Evolutionary conservation across 1,140 invertebrate genomes (phyloP).

Genomic region (Ganaspis sp.): DNA sequence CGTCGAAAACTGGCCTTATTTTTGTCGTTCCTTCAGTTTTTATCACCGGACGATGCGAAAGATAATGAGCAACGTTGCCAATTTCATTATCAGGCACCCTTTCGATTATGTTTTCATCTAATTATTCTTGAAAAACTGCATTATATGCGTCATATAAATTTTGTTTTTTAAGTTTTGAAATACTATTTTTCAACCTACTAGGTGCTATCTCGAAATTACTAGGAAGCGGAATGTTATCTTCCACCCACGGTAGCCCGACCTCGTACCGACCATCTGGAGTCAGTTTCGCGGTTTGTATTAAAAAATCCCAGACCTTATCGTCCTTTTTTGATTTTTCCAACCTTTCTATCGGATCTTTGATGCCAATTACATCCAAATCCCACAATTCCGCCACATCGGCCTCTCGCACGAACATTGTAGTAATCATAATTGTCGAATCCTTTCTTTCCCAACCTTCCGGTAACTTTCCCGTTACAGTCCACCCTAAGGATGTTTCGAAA

Average conservation of each 20-base stretch:
- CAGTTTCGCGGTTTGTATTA: conserved; percentile 28
- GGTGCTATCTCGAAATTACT: neutral
- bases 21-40: conserved; percentile 44
- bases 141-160: conserved; percentile 32
- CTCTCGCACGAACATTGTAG: conserved; percentile 38
- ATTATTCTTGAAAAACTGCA: conserved; percentile 38
- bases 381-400: conserved; percentile 60
- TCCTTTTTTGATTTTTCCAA: conserved; percentile 29
- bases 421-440: conserved; percentile 33
- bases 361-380: conserved; percentile 65
- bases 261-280: conserved; percentile 26
- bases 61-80: neutral
- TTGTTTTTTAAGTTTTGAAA: conserved; percentile 34
- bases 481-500: conserved; percentile 34
- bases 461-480: conserved; percentile 41
- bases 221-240: neutral
- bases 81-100: conserved; percentile 33
- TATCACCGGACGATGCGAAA: conserved; percentile 49
- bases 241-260: conserved; percentile 7
- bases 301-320: conserved; percentile 28
- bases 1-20: conserved; percentile 40
- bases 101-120: conserved; percentile 51
- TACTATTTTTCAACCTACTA: neutral
- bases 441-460: neutral
- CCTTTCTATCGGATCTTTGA: conserved; percentile 55